Base-by-base conservation (phyloP, 23 tunicate genomes). In the Styela plicata region DNA sequence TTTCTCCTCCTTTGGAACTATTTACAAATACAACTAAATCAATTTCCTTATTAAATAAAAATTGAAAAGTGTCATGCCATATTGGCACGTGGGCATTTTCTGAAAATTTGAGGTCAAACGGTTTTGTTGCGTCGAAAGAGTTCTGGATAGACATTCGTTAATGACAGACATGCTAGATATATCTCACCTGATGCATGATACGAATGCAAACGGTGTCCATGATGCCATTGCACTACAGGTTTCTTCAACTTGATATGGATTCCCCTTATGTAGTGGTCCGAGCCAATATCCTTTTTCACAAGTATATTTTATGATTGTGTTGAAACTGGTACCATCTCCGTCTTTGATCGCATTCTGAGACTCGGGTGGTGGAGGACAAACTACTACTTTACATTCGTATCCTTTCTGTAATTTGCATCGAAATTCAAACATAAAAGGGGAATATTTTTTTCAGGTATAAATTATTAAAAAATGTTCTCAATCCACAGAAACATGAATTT, bases 151-250 rank as follows among this genome's bases (percentile, higher is more conserved):
- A n/a, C n/a, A n/a, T n/a, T n/a, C n/a, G n/a, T n/a, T n/a, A n/a
- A n/a, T n/a, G n/a, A n/a, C n/a, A n/a, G n/a, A n/a, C n/a, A n/a
- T n/a, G n/a, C n/a, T n/a, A n/a, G n/a, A n/a, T n/a, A n/a, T n/a
- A n/a, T n/a, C n/a, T n/a, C n/a, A 67, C 71, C 71, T 67, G 16
- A 67, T 29, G 71, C 71, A 67, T 67, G 71, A 27, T 0, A 67
- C 31, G 22, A 25, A 67, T 67, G 30, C 31, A 27, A 67, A 25
- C 22, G 71, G 71, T 67, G n/a, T 16, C 71, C 71, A 67, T 22
- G 30, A 25, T 18, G 31, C 71, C 30, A 25, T 25, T 67, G 24
- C n/a, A 0, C n/a, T 18, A 67, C 71, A 67, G 16, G 0, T 0
- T 25, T 25, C 71, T 29, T 1, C 1, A 29, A 67, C 71, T 67